phyloP scores from a whole-genome alignment of 2,797 vertebrate species.

The Sandelia bainsii region DNA sequence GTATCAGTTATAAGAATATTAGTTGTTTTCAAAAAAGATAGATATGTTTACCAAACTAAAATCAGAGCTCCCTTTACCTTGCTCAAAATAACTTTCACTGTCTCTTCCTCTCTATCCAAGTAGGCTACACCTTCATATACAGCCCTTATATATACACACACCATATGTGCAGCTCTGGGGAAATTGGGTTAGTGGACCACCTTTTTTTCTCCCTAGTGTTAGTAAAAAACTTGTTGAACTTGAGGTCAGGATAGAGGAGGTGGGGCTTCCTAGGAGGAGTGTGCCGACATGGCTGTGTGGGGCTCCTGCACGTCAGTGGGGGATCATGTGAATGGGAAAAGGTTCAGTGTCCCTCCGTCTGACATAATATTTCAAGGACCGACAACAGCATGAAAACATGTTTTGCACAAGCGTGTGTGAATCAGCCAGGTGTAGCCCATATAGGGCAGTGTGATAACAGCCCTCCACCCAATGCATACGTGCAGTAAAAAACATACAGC shows the following conservation, averaged over 20 bases:
- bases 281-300: slow-evolving; percentile 6
- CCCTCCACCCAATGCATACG: slow-evolving; percentile 9
- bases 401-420: slow-evolving; percentile 55
- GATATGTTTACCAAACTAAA: slow-evolving; percentile 37
- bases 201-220: slow-evolving; percentile 31
- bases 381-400: slow-evolving; percentile 55
- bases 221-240: slow-evolving; percentile 47
- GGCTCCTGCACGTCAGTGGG: slow-evolving; percentile 37
- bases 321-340: slow-evolving; percentile 43
- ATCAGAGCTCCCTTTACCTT: not conserved
- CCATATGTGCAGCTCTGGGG: not conserved
- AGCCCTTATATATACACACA: slow-evolving; percentile 7
- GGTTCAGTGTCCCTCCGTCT: slow-evolving; percentile 49
- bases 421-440: not conserved
- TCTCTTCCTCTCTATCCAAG: not conserved
- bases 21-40: not conserved
- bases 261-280: slow-evolving; percentile 38
- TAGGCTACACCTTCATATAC: not conserved
- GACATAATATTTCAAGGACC: slow-evolving; percentile 30
- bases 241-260: slow-evolving; percentile 36
- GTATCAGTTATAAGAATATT: not conserved
- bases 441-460: slow-evolving; percentile 25
- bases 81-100: not conserved
- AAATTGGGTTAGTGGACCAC: slow-evolving; percentile 63
- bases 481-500: slow-evolving; percentile 13